Evolutionary conservation across 2,797 vertebrate species (phyloP).

Genomic region (Cyclopterus lumpus): DNA sequence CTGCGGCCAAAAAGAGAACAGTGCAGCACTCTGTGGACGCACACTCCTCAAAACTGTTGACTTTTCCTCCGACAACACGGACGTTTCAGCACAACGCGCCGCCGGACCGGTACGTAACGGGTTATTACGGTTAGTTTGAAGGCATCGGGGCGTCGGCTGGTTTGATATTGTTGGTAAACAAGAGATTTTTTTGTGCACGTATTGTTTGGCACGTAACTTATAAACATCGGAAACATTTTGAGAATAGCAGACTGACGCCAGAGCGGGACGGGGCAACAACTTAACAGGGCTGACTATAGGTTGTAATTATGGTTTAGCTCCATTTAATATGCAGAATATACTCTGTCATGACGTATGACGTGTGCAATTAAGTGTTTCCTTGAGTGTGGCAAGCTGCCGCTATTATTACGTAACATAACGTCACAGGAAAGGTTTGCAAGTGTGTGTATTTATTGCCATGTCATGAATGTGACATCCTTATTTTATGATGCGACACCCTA

Average conservation of each 20-base stretch:
- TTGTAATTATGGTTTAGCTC: neutral
- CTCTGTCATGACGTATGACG: neutral
- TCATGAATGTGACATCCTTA: neutral
- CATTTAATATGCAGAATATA: neutral
- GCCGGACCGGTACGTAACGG: conserved; percentile 15
- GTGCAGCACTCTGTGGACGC: conserved; percentile 11
- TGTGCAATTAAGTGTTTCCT: neutral
- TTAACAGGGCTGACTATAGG: neutral
- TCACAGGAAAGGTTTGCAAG: conserved; percentile 25
- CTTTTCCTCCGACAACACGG: neutral
- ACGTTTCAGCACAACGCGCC: neutral
- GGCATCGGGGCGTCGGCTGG: too few species aligned
- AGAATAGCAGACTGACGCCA: neutral
- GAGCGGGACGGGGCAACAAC: neutral
- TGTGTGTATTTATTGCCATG: neutral
- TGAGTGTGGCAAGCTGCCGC: neutral
- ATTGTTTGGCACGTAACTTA: neutral
- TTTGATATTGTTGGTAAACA: too few species aligned
- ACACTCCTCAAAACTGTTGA: neutral
- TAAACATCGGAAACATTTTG: too few species aligned
- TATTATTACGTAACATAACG: conserved; percentile 43
- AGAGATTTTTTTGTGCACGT: neutral
- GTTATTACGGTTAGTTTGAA: fast-evolving
- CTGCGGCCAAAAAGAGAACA: neutral
- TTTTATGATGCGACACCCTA: neutral